Percentiles rank a stretch among this genome's conserved stretches.
Conservation (phyloP, 2,113 vertebrate species). For the Porphyrio hochstetteri region DNA sequence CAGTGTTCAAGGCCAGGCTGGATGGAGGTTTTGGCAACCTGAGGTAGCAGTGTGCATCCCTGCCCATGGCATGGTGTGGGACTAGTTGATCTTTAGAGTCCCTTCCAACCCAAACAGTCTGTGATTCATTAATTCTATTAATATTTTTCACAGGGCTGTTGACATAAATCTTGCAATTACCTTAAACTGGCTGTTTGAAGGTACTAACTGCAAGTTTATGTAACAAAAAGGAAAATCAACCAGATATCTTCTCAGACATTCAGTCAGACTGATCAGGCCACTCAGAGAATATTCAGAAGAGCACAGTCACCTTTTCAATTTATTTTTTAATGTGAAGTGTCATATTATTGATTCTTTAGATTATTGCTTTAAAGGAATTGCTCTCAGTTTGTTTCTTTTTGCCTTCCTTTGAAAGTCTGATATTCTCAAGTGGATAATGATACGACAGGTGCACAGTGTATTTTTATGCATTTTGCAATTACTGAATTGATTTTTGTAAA, state of each 20-base stretch:
- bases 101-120: too few species aligned
- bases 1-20: too few species aligned
- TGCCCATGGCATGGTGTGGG: too few species aligned
- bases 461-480: conserved; percentile 8
- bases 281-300: not conserved
- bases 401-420: not conserved
- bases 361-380: not conserved
- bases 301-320: not conserved
- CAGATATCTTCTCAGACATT: not conserved
- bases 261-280: not conserved
- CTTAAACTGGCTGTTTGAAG: not conserved
- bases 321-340: not conserved
- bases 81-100: too few species aligned
- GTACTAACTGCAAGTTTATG: not conserved
- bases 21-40: too few species aligned
- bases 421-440: not conserved
- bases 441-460: not conserved
- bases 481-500: conserved; percentile 7
- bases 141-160: not conserved
- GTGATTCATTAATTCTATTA: too few species aligned
- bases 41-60: too few species aligned
- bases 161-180: not conserved
- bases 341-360: not conserved
- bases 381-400: not conserved
- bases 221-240: not conserved